Base-by-base conservation (phyloP, 2,797 vertebrate species). In the Melanogrammus aeglefinus region DNA sequence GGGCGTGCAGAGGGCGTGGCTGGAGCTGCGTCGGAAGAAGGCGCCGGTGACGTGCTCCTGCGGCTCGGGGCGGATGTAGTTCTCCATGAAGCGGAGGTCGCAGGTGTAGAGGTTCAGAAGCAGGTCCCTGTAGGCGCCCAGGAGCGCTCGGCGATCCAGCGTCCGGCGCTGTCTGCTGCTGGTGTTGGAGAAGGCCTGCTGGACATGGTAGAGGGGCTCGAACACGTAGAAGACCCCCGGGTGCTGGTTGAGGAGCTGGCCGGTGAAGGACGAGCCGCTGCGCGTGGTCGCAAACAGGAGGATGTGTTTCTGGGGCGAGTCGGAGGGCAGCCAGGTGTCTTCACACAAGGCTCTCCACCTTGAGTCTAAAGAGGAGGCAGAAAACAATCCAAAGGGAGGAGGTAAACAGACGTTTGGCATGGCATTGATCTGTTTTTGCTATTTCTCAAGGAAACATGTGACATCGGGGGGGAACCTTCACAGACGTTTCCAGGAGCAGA, bases 191-290 rank as follows among this genome's bases (percentile, higher is more conserved):
- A 96, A 94, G 51, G 91, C 93, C 84, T 94, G 92, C 83, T 95
- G 93, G 73, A 94, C 92, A 3, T 96, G 95, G 78, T 94, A 96
- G 79, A 95, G 94, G 0, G 95, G 96, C 80, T 96, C 95, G 69
- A 92, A 95, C 79, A 96, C 86, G 1, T 96, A 96, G 86, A 96
- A 96, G 79, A 96, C 84, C 18, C 85, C 89, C 0, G 94, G 92
- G 86, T 96, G 93, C 83, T 96, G 95, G 88, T 95, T 96, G 80
- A 96, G 93, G 47, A 96, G 91, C 84, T 96, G 95, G 5, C 95
- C 95, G 0, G 95, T 93, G 85, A 96, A 96, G 72, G 95, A 96
- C 2, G 95, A 96, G 44, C 95, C 95, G 1, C 94, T 95, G 70
- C 94, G 94, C 0, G 95, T 95, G 78, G 94, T 94, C 73, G 95